Evolutionary conservation across 2,797 vertebrate species (phyloP), one percentile per base, ranked within the genome.

Genomic region (Sitta carolinensis): DNA sequence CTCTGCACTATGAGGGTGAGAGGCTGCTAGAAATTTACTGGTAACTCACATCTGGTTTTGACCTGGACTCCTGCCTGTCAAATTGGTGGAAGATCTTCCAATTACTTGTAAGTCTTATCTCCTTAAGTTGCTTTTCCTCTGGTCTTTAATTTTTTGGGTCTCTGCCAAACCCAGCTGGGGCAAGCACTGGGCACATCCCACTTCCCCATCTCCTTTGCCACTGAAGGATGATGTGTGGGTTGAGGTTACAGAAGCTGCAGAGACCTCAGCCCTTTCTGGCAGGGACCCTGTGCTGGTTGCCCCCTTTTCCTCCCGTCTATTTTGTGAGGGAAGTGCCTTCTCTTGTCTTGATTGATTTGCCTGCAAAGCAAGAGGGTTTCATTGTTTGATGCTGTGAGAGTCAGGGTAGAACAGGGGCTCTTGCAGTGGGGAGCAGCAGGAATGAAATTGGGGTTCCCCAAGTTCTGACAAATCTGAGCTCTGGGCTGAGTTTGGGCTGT

Each of bases 51-150:
- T 96, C 74, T 87, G 83, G 48, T 54, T 90, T 80, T 91, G 95
- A 94, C 87, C 80, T 91, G 45, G 25, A 84, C 43, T 55, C 45
- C 48, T 42, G 73, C 50, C 83, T 90, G 85, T 84, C 8, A 0
- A 66, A 55, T 9, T 73, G 87, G 93, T 94, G 67, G 83, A 90
- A 76, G 86, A 55, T 89, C 73, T 88, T 87, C 59, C 67, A 84
- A 69, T 91, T 91, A 90, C 88, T 96, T 84, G 66, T 90, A 88
- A 79, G 88, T 63, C 83, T 95, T 91, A 87, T 95, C 94, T 95
- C 70, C 58, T 76, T 58, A 66, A 91, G 14, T 74, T 87, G 55
- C 72, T 87, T 81, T 93, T 94, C 69, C 32, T 89, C 59, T 13
- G 38, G 63, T 88, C 59, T 91, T 93, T 82, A 87, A 32, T 58